Evolutionary conservation across 2,113 vertebrate species (phyloP).

Genomic region (Toxostoma redivivum): DNA sequence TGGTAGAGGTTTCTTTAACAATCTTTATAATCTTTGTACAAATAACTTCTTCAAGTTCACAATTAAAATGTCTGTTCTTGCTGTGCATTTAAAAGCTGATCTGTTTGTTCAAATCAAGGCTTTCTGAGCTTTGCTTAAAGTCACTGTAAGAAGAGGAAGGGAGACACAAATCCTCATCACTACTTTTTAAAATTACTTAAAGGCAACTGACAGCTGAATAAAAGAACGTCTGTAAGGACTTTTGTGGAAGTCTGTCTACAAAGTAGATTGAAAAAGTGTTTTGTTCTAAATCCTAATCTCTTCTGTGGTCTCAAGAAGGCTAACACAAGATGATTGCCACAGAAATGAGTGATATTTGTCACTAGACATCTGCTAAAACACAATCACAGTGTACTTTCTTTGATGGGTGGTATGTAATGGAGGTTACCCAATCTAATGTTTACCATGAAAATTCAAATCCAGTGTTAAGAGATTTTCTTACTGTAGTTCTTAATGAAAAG

Average conservation of each 20-base stretch:
- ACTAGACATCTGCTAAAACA: slow-evolving; percentile 56
- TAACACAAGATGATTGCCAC: slow-evolving; percentile 47
- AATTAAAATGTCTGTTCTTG: background rate
- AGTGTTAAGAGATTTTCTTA: slow-evolving; percentile 24
- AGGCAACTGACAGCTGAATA: background rate
- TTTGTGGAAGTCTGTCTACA: background rate
- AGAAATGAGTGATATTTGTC: slow-evolving; percentile 49
- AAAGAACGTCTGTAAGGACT: slow-evolving; percentile 3
- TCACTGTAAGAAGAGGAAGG: background rate
- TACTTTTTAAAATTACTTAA: slow-evolving; percentile 34
- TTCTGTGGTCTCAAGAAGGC: slow-evolving; percentile 46
- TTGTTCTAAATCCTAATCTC: slow-evolving; percentile 64
- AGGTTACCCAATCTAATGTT: slow-evolving; percentile 14
- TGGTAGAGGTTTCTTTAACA: background rate
- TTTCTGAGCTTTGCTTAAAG: slow-evolving; percentile 33
- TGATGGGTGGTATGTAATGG: background rate
- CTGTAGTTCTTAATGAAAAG: slow-evolving; percentile 49
- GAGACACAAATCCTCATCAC: slow-evolving; percentile 30
- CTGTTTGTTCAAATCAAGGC: slow-evolving; percentile 17
- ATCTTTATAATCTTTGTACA: background rate
- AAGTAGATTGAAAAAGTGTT: slow-evolving; percentile 62
- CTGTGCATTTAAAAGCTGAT: background rate
- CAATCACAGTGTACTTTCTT: background rate
- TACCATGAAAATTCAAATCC: slow-evolving; percentile 45
- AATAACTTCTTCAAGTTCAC: background rate